Evolutionary conservation across 2,113 vertebrate genomes (phyloP).

Genomic region (Sceloporus tristichus): DNA sequence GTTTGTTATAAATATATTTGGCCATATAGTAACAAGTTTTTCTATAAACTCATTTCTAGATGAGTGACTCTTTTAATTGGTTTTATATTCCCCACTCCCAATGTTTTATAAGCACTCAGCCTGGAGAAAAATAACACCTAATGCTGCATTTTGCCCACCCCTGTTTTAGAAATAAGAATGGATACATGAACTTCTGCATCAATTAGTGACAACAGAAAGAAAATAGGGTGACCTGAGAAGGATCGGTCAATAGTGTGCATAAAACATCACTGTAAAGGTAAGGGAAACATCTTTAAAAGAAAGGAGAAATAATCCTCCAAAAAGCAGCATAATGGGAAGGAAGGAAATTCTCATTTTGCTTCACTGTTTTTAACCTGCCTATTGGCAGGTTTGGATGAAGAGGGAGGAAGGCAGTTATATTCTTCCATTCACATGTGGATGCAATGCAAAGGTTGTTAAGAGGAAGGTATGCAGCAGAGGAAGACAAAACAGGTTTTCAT

Average conservation of each 20-base stretch:
- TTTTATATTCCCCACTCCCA: no score
- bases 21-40: conserved; percentile 17
- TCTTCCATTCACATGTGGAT: no score
- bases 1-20: conserved; percentile 7
- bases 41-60: conserved; percentile 32
- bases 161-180: no score
- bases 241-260: neutral
- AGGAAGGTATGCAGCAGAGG: no score
- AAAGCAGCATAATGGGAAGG: no score
- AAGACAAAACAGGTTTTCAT: neutral
- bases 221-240: neutral
- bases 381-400: no score
- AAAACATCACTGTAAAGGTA: neutral
- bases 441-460: no score
- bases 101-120: neutral
- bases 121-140: neutral
- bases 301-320: neutral
- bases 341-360: no score
- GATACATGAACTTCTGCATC: no score
- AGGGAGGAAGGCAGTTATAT: no score
- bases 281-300: neutral
- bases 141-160: no score
- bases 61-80: neutral
- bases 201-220: neutral
- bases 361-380: no score